Base-by-base conservation (phyloP, 2,797 vertebrate genomes). In the Microchirus variegatus region DNA sequence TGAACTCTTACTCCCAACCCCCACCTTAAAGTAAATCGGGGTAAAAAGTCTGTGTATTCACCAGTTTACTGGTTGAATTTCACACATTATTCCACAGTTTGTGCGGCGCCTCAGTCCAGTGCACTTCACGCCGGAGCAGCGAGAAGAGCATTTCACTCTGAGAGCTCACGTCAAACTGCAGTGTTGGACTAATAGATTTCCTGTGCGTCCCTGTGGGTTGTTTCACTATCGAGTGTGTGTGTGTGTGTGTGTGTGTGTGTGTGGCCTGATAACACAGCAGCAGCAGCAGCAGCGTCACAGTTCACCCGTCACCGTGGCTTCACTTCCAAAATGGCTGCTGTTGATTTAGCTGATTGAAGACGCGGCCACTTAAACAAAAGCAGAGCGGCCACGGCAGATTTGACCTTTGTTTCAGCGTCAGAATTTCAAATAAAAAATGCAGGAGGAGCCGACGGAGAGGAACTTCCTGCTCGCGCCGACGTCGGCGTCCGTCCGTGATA, bases 321-420 rank as follows among this genome's bases (percentile, higher is more conserved):
- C 70, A 15, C 63, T 73, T 87, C 76, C 31, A 31, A 78, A 87
- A 83, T 42, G 70, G 78, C 72, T 59, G 77, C 83, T 81, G 87
- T 89, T 90, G 89, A 90, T 85, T 87, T 79, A 79, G 77, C 75
- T 76, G 90, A 91, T 91, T 92, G 87, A 83, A 89, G 81, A 85
- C 82, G 75, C 73, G 80, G 84, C 89, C 87, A 87, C 87, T 89
- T 83, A 87, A 87, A 89, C 87, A 85, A 89, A 89, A 85, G 31
- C 76, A 76, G 76, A 89, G 81, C 65, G 73, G 75, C 80, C 84
- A 88, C 80, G 89, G 81, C 88, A 85, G 90, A 79, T 78, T 37
- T 92, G 93, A 94, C 93, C 92, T 93, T 93, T 93, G 92, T 93
- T 93, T 93, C 56, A 6, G 50, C 77, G 67, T n/a, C n/a, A 71